These are phyloP conservation scores for Stenoptilia bipunctidactyla DNA, from an alignment of 2,888 invertebrate genomes.

Conservation along the genomic window DNA sequence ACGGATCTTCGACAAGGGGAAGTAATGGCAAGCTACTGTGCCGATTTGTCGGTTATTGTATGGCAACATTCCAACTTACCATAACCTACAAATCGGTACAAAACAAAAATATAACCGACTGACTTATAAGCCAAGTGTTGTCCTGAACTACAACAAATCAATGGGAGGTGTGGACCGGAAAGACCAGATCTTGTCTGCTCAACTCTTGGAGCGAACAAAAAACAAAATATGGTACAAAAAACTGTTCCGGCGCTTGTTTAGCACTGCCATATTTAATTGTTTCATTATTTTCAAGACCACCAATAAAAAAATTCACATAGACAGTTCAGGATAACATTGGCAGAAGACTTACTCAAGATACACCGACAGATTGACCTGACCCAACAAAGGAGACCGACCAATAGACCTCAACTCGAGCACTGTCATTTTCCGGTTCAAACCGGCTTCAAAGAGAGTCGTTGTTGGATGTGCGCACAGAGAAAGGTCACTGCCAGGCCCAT, in stretches of 20 bases:
- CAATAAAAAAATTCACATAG: not conserved
- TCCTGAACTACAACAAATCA: slow-evolving; percentile 16
- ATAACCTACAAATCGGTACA: slow-evolving; percentile 4
- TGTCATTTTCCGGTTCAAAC: slow-evolving; percentile 16
- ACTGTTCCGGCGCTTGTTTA: slow-evolving; percentile 8
- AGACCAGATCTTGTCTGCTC: slow-evolving; percentile 20
- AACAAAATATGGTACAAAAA: slow-evolving; percentile 19
- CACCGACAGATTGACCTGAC: slow-evolving; percentile 7
- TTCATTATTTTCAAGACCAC: not conserved
- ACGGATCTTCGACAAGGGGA: slow-evolving; percentile 14
- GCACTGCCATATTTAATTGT: not conserved
- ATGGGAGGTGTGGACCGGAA: slow-evolving; percentile 22
- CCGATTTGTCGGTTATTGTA: slow-evolving; percentile 31
- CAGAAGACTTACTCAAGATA: not conserved
- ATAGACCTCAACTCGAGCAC: slow-evolving; percentile 5
- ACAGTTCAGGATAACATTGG: not conserved
- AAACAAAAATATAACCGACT: slow-evolving; percentile 5
- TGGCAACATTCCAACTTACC: slow-evolving; percentile 18
- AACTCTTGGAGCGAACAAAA: slow-evolving; percentile 15
- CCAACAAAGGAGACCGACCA: not conserved
- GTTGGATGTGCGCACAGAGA: slow-evolving; percentile 14
- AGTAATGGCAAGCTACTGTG: slow-evolving; percentile 9
- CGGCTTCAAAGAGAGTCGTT: slow-evolving; percentile 11
- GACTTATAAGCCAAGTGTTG: slow-evolving; percentile 12
- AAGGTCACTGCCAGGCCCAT: slow-evolving; percentile 15